Evolutionary conservation across 64 coral and sea anemone species (phyloP).

Genomic region (Montipora foliosa): DNA sequence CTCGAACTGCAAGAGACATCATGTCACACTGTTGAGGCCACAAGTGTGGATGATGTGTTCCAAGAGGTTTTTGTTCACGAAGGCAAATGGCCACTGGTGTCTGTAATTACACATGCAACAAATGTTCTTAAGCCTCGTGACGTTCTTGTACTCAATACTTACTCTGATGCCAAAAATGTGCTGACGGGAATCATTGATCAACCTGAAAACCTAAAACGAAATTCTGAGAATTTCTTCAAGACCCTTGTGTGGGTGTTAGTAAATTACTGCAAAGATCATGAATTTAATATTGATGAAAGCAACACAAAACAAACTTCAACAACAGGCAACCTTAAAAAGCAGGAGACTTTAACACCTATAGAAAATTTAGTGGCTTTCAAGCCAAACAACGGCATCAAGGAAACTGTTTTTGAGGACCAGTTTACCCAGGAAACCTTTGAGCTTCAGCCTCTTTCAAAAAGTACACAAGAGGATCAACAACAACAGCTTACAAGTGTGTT

Average conservation of each 20-base stretch:
- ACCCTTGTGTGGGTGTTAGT: conserved; percentile 93
- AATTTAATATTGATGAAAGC: background rate
- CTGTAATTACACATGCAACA: conserved; percentile 54
- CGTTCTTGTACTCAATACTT: conserved; percentile 65
- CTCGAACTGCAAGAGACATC: conserved; percentile 98
- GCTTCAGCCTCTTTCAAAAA: background rate
- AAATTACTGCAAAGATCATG: conserved; percentile 53
- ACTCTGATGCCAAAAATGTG: conserved; percentile 95
- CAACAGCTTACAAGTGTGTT: background rate
- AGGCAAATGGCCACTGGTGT: conserved; percentile 71
- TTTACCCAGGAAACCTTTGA: conserved; percentile 62
- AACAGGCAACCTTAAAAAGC: background rate
- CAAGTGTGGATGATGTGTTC: conserved; percentile 92
- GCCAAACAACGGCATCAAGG: background rate
- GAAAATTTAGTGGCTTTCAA: background rate
- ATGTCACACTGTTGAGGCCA: conserved; percentile 95
- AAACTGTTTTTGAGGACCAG: conserved; percentile 29
- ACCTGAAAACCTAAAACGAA: conserved; percentile 86
- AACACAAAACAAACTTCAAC: background rate
- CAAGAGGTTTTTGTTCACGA: conserved; percentile 91
- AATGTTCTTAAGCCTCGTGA: conserved; percentile 81
- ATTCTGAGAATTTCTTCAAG: conserved; percentile 93
- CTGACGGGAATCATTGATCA: conserved; percentile 97
- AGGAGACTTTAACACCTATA: conserved; percentile 6
- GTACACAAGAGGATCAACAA: conserved; percentile 13